A percentile compares a stretch with the other conserved stretches of the same genome.
Conservation (phyloP, 2,797 vertebrate species). For the Myoxocephalus aenaeus region DNA sequence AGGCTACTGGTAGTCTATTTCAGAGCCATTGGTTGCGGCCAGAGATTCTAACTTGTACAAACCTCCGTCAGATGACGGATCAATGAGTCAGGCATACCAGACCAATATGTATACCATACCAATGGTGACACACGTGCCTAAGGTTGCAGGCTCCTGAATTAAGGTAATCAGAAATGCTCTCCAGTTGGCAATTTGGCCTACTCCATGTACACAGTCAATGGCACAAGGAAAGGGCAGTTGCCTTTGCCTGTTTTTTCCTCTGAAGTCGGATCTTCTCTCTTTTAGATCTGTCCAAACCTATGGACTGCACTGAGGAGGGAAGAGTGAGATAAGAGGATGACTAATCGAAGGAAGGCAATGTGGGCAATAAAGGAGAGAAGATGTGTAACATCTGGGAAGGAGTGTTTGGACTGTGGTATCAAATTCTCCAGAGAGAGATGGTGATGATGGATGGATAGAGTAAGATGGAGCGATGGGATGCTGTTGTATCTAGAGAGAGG, state of each 20-base stretch:
- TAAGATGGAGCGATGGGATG: neutral
- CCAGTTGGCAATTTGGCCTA: neutral
- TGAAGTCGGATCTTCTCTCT: neutral
- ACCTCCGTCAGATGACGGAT: neutral
- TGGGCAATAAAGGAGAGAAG: neutral
- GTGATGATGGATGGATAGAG: slow-evolving; percentile 18
- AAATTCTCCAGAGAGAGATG: slow-evolving; percentile 6
- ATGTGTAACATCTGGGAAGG: neutral
- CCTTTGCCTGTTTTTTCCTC: neutral
- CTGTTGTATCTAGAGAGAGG: slow-evolving; percentile 14
- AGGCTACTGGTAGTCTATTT: neutral
- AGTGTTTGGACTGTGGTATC: neutral
- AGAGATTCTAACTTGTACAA: neutral
- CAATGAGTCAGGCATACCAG: neutral
- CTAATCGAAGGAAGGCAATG: neutral
- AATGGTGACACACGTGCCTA: neutral
- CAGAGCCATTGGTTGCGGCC: neutral
- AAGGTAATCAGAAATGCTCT: neutral
- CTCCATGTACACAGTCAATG: neutral
- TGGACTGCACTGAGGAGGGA: too few species aligned
- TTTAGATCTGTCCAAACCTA: neutral
- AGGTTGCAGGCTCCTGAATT: neutral
- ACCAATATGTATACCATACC: neutral
- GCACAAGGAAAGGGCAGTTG: neutral
- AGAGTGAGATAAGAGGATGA: neutral